A percentile compares a stretch with the other conserved stretches of the same genome.
phyloP scores from a whole-genome alignment of 2,888 invertebrate species.

The Thelaira solivaga region DNA sequence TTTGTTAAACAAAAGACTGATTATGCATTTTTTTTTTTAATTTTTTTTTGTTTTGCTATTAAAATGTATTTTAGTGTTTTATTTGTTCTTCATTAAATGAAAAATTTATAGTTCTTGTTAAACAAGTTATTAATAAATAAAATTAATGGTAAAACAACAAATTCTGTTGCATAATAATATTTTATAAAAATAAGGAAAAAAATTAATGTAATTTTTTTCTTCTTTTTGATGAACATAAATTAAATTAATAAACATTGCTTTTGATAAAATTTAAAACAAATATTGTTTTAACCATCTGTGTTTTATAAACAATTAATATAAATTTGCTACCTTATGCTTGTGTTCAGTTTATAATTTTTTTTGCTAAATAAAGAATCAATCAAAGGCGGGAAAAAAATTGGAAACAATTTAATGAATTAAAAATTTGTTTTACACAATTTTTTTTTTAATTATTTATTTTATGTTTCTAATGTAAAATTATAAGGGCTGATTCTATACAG shows the following conservation, averaged over 20 bases:
- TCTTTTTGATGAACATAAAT: slow-evolving; percentile 22
- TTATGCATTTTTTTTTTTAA: background rate
- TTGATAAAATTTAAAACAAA: slow-evolving; percentile 19
- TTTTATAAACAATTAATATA: slow-evolving; percentile 22
- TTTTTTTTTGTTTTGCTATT: slow-evolving; percentile 2
- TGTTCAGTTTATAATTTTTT: background rate
- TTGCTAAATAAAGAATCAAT: too few species aligned
- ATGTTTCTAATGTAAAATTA: too few species aligned
- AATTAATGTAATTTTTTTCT: background rate
- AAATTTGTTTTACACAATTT: too few species aligned
- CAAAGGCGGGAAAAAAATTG: background rate
- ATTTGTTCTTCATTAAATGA: background rate
- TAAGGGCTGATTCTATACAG: too few species aligned
- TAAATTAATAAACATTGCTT: slow-evolving; percentile 28
- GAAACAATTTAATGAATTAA: background rate
- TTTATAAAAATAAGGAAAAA: background rate
- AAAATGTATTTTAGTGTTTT: slow-evolving; percentile 6
- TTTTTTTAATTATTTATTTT: too few species aligned
- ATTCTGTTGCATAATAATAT: background rate
- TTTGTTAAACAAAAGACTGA: slow-evolving; percentile 8
- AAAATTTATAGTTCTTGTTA: background rate
- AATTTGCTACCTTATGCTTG: background rate
- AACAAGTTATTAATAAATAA: slow-evolving; percentile 25
- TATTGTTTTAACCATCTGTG: slow-evolving; percentile 8
- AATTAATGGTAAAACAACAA: slow-evolving; percentile 23